phyloP scores from a whole-genome alignment of 2,113 vertebrate genomes.

The Petroica traversi region DNA sequence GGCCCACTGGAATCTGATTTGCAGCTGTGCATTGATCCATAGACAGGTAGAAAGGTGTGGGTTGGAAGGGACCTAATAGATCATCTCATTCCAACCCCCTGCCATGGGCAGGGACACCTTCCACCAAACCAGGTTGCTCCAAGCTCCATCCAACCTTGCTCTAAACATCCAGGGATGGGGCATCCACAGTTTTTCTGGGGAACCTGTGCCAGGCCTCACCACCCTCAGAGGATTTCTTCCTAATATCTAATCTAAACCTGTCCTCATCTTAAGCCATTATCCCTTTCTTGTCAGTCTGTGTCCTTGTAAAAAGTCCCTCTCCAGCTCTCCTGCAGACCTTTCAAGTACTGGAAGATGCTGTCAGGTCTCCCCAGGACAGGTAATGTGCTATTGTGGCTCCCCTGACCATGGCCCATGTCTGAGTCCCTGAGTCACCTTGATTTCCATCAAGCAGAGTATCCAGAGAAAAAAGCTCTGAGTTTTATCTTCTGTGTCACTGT shows the following conservation, averaged over 20 bases:
- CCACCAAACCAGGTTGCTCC: background rate
- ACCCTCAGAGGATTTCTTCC: background rate
- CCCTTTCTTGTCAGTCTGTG: background rate
- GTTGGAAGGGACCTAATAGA: background rate
- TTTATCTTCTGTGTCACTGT: background rate
- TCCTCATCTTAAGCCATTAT: background rate
- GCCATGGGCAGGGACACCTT: too few species aligned
- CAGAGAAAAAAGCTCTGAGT: background rate
- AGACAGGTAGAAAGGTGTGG: background rate
- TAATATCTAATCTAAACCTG: background rate
- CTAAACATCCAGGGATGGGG: background rate
- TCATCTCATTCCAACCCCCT: background rate
- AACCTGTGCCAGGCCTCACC: background rate
- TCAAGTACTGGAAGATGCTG: background rate
- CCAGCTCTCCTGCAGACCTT: background rate
- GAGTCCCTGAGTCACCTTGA: background rate
- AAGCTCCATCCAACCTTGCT: background rate
- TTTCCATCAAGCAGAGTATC: background rate
- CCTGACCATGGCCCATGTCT: background rate
- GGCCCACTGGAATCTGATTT: background rate
- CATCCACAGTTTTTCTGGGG: background rate
- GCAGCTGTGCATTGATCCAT: background rate
- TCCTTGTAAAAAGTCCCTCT: background rate
- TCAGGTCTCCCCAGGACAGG: background rate
- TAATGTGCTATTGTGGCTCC: fast-evolving